Base-by-base conservation (phyloP, 2,113 vertebrate genomes). In the Podarcis muralis region DNA sequence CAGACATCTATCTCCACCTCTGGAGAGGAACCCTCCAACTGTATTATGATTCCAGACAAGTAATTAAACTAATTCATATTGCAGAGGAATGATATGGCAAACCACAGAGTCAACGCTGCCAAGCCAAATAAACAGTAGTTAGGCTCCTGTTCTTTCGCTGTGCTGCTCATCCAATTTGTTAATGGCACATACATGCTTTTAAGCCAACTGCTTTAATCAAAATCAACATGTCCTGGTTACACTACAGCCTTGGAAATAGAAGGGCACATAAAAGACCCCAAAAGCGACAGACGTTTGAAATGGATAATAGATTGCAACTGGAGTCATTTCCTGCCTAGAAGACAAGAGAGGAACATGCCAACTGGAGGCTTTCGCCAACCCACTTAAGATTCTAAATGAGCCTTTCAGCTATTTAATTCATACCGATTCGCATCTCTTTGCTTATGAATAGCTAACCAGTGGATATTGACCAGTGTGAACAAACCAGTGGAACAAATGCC, bases 31-130 rank as follows among this genome's bases (percentile, higher is more conserved):
- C 72, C 68, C 59, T 85, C 65, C 76, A 85, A 27, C 27, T n/a
- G 1, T 80, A 81, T 85, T 79, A 80, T 89, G 83, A 72, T 71
- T 88, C 40, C 74, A 78, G 87, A 85, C 53, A 85, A 94, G 92
- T 91, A 92, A 94, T 95, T 95, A 95, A 53, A 93, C 93, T 94
- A 95, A 95, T 95, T 96, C 95, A 94, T 95, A 95, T 93, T 92
- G 94, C 92, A 92, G 95, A 90, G 43, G 0, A 90, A 90, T 71
- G 91, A 93, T 88, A 92, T 93, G 83, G 88, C 86, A 91, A 92
- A 94, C 92, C 91, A 91, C 90, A 86, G 88, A 90, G 90, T 43
- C 92, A 93, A 93, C 88, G 43, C 87, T 96, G 95, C 90, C 93
- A 89, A 91, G 40, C 25, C 71, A 77, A 85, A 85, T 89, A 65